A percentile compares a stretch with the other conserved stretches of the same genome.
These are phyloP conservation scores for Oscheius sp. DNA, from an alignment of 2,888 invertebrate species.

Conservation along the genomic window DNA sequence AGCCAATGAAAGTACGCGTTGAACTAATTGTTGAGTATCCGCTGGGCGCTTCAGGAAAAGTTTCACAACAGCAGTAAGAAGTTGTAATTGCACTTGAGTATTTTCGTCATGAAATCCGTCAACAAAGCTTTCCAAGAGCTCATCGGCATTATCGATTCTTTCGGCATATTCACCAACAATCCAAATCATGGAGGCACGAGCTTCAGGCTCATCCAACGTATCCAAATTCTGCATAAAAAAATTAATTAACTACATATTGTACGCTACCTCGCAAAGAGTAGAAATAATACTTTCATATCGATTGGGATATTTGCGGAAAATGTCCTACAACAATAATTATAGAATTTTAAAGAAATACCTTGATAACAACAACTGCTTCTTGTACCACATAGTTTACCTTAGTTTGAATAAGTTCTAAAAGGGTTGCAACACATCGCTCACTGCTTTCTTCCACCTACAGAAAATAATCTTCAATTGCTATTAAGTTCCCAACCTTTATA, in stretches of 20 bases:
- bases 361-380: slow-evolving; percentile 99
- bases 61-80: slow-evolving; percentile 97
- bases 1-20: slow-evolving; percentile 81
- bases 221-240: slow-evolving; percentile 83
- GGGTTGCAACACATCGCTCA: slow-evolving; percentile 95
- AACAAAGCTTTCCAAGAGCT: slow-evolving; percentile 94
- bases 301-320: slow-evolving; percentile 88
- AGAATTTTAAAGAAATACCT: slow-evolving; percentile 73
- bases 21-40: slow-evolving; percentile 97
- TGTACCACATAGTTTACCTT: slow-evolving; percentile 99
- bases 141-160: slow-evolving; percentile 98
- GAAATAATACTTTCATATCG: slow-evolving; percentile 99
- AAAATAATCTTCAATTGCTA: too few relatives aligned
- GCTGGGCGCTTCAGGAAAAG: slow-evolving; percentile 96
- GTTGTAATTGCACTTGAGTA: slow-evolving; percentile 91
- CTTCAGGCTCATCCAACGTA: slow-evolving; percentile 95
- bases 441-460: slow-evolving; percentile 86
- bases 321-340: slow-evolving; percentile 72
- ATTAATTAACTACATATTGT: background rate
- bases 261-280: slow-evolving; percentile 85
- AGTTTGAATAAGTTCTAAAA: slow-evolving; percentile 96
- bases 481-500: slow-evolving; percentile 82
- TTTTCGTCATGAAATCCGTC: slow-evolving; percentile 98
- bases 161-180: slow-evolving; percentile 94
- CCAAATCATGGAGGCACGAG: slow-evolving; percentile 92